Evolutionary conservation across 1,140 invertebrate species (phyloP), one percentile per base, ranked within the genome.

Genomic region (Forficula auricularia): DNA sequence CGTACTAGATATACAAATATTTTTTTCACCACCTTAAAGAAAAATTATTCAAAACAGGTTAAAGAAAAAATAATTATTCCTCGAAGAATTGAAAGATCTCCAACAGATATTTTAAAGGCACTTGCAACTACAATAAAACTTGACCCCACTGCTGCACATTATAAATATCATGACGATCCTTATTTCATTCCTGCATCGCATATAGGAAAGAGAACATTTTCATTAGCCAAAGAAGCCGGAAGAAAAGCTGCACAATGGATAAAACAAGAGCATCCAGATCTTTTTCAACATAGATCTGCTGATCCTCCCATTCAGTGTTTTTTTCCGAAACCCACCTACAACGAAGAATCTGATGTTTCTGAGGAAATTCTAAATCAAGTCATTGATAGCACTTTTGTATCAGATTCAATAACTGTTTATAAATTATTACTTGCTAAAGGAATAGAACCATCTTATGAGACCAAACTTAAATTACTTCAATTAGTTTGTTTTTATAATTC

Each of bases 101-200:
- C 83, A 9, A 89, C 84, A 19, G 84, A 86, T 59, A 77, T 91
- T 43, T 62, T 91, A 32, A 62, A 82, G 65, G 83, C 83, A 7
- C 61, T 89, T 47, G 74, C 80, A 22, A 69, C 65, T 45, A 86
- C 82, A 2, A 70, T 87, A 14, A 65, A 67, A 20, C 60, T 70
- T 19, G 86, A 91, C 64, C 66, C 70, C 20, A 84, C 78, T 13
- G 82, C 79, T n/a, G 64, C 82, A 15, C 77, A 84, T 59, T 91
- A 84, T 56, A 84, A 82, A 57, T 92, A 75, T 58, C 77, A 85
- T 53, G 87, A 94, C 71, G 89, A 94, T 64, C 87, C 88, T 3
- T 90, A 69, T 58, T 63, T 92, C 2, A 79, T 80, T 50, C 88
- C 88, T n/a, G 57, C 64, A 36, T 83, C 79, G n/a, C 80, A 77